Evolutionary conservation across 2,888 invertebrate species (phyloP).

Genomic region (Margaritifera margaritifera): DNA sequence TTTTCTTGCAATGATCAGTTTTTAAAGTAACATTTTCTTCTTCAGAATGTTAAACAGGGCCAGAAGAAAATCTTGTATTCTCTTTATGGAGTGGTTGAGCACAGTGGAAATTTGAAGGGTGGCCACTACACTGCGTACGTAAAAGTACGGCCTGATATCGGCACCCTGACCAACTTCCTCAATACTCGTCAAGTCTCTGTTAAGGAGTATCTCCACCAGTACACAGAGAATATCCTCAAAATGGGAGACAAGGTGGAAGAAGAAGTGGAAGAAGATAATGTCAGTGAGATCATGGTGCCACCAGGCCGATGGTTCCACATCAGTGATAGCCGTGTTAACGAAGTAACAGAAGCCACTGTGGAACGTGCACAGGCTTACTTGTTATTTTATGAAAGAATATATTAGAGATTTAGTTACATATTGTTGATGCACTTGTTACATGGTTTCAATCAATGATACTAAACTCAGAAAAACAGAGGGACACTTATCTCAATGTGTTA

Average conservation of each 20-base stretch:
- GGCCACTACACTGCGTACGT: slow-evolving; percentile 96
- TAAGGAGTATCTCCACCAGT: slow-evolving; percentile 52
- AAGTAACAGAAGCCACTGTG: slow-evolving; percentile 85
- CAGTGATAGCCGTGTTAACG: slow-evolving; percentile 90
- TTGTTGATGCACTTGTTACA: too few species aligned
- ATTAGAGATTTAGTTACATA: slow-evolving; percentile 34
- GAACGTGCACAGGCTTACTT: slow-evolving; percentile 92
- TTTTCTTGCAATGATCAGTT: not conserved
- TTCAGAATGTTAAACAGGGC: slow-evolving; percentile 71
- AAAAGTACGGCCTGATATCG: slow-evolving; percentile 78
- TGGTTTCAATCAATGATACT: too few species aligned
- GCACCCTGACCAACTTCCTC: slow-evolving; percentile 54
- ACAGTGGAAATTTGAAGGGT: slow-evolving; percentile 91
- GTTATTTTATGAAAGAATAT: slow-evolving; percentile 94
- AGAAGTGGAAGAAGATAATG: slow-evolving; percentile 38
- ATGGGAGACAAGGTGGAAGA: slow-evolving; percentile 24
- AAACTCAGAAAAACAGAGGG: too few species aligned
- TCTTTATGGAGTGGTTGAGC: slow-evolving; percentile 95
- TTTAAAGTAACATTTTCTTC: not conserved
- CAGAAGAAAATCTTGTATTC: slow-evolving; percentile 86
- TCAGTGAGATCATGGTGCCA: slow-evolving; percentile 51
- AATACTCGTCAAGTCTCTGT: slow-evolving; percentile 42
- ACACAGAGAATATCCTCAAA: slow-evolving; percentile 36
- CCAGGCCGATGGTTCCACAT: slow-evolving; percentile 93
- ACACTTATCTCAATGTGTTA: too few species aligned